Evolutionary conservation across 2,888 invertebrate species (phyloP).

Genomic region (Lissocephala sabroskyi): DNA sequence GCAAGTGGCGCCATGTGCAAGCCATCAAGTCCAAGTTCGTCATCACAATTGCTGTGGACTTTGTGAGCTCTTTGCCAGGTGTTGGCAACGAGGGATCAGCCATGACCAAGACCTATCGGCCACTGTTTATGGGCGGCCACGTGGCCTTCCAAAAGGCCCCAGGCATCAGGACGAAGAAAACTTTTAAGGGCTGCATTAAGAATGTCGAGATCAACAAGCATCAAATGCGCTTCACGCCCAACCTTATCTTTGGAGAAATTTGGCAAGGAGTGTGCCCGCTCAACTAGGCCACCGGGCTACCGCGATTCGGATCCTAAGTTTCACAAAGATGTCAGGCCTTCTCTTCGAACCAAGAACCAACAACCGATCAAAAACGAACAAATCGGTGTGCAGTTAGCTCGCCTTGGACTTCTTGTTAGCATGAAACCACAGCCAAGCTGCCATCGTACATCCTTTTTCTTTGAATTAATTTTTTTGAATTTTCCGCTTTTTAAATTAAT

Average conservation of each 20-base stretch:
- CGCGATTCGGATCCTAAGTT: no score
- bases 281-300: slow-evolving; percentile 76
- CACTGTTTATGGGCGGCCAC: slow-evolving; percentile 93
- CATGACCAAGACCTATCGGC: slow-evolving; percentile 86
- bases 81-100: slow-evolving; percentile 78
- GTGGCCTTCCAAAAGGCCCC: slow-evolving; percentile 74
- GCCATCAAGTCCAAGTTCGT: slow-evolving; percentile 93
- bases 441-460: slow-evolving; percentile 40
- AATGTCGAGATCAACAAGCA: slow-evolving; percentile 79
- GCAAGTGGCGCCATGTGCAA: slow-evolving; percentile 91
- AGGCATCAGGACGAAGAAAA: slow-evolving; percentile 81
- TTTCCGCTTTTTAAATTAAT: neutral
- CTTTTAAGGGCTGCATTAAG: slow-evolving; percentile 86
- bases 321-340: no score
- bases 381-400: slow-evolving; percentile 11
- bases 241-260: slow-evolving; percentile 81
- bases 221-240: slow-evolving; percentile 73
- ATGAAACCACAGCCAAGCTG: slow-evolving; percentile 3
- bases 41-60: slow-evolving; percentile 89
- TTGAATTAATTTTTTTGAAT: neutral
- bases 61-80: slow-evolving; percentile 81
- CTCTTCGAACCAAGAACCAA: no score
- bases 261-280: slow-evolving; percentile 86
- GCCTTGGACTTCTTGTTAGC: neutral
- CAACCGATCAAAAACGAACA: slow-evolving; percentile 58